A percentile compares a stretch with the other conserved stretches of the same genome.
phyloP scores from a whole-genome alignment of 2,797 vertebrate genomes.

The Momotus momota region DNA sequence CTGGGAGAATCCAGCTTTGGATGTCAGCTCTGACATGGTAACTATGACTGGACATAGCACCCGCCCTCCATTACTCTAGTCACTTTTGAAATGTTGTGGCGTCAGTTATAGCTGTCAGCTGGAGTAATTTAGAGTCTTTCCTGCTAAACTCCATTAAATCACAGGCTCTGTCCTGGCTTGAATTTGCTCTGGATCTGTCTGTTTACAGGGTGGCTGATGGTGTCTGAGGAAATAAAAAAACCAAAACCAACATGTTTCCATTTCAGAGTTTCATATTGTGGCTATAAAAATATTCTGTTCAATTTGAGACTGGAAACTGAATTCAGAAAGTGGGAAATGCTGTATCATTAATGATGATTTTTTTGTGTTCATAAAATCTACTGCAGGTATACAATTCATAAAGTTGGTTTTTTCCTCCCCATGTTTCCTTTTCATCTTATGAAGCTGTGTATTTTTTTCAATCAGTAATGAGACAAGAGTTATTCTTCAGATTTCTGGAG shows the following conservation, averaged over 20 bases:
- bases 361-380: neutral
- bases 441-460: neutral
- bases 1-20: neutral
- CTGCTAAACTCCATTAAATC: neutral
- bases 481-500: neutral
- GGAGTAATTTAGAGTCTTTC: neutral
- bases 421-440: neutral
- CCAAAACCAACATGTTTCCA: rapidly evolving
- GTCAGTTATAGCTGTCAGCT: neutral
- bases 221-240: neutral
- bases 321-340: neutral
- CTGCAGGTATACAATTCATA: neutral
- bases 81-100: neutral
- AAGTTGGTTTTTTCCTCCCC: rapidly evolving
- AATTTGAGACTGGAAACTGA: neutral
- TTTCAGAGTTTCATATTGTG: neutral
- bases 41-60: rapidly evolving
- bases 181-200: neutral
- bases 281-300: neutral
- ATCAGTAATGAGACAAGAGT: neutral
- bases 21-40: neutral
- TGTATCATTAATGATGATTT: neutral
- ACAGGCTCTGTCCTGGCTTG: neutral
- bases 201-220: neutral
- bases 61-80: neutral